Percentiles rank a stretch among this genome's conserved stretches.
Conservation (phyloP, 2,888 invertebrate genomes). For the Monoplex corrugatus region DNA sequence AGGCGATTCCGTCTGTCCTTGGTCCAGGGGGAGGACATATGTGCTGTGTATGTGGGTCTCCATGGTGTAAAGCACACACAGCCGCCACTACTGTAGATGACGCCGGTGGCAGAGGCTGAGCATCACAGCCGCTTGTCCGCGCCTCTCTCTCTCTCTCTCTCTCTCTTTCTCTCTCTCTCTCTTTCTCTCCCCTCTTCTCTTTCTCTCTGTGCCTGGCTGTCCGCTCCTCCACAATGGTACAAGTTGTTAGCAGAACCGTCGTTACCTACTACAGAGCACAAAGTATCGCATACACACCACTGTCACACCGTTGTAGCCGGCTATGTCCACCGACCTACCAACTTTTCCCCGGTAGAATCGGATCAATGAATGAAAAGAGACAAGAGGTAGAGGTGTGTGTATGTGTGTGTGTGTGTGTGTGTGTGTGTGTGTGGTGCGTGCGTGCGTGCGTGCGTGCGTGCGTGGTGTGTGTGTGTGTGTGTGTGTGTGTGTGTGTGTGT, state of each 20-base stretch:
- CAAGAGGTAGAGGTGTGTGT: background rate
- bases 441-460: background rate
- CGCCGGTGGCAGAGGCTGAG: background rate
- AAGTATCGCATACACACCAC: too few species aligned
- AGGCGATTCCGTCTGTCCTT: background rate
- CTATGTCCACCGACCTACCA: background rate
- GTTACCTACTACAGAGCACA: slow-evolving; percentile 21
- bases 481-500: background rate
- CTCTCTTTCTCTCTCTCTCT: background rate
- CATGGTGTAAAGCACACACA: background rate
- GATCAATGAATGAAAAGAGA: slow-evolving; percentile 25
- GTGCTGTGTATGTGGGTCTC: background rate
- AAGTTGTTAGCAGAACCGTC: background rate
- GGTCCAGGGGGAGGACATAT: slow-evolving; percentile 22
- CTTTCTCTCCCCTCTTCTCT: background rate
- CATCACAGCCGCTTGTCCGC: background rate
- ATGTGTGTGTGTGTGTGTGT: background rate
- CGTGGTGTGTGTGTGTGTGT: background rate
- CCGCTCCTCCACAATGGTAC: too few species aligned
- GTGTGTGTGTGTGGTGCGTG: too few species aligned
- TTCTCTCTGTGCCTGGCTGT: too few species aligned
- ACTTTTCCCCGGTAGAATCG: background rate
- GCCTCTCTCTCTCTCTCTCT: background rate
- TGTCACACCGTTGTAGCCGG: background rate
- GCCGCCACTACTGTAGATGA: background rate